Conservation (phyloP, 2,113 vertebrate genomes). For the Microcebus lehilahytsara region DNA sequence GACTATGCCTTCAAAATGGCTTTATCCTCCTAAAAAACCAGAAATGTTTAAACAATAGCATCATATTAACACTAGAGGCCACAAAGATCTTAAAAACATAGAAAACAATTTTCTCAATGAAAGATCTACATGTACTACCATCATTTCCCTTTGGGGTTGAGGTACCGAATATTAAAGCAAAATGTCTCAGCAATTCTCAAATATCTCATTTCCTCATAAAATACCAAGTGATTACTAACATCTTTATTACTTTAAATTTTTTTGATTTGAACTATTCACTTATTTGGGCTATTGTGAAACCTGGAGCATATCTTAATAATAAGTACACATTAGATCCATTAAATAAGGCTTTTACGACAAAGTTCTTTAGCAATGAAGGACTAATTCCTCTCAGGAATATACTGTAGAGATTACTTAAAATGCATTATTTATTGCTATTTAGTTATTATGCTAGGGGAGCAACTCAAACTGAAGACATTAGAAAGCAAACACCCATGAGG, state of each 20-base stretch:
- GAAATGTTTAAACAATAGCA: neutral
- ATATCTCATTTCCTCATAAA: constrained; percentile 11
- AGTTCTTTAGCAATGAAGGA: constrained; percentile 28
- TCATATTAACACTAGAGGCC: constrained; percentile 81
- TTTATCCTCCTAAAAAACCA: neutral
- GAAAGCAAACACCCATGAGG: constrained; percentile 2
- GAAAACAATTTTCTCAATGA: neutral
- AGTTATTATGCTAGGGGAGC: neutral
- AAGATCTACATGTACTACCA: neutral
- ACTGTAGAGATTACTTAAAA: constrained; percentile 10
- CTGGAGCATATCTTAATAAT: neutral
- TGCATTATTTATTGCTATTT: neutral
- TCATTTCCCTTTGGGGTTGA: neutral
- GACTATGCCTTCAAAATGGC: neutral
- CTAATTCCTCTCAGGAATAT: constrained; percentile 22
- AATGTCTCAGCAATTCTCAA: neutral
- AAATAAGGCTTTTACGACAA: constrained; percentile 39
- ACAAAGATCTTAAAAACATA: constrained; percentile 76
- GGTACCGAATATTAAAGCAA: neutral
- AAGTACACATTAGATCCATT: neutral
- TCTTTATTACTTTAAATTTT: neutral
- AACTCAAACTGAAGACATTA: neutral
- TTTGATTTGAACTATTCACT: neutral
- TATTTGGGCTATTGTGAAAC: neutral
- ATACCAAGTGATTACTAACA: neutral